Evolutionary conservation across 2,797 vertebrate species (phyloP), one percentile per base, ranked within the genome.

Genomic region (Gephyroberyx darwinii): DNA sequence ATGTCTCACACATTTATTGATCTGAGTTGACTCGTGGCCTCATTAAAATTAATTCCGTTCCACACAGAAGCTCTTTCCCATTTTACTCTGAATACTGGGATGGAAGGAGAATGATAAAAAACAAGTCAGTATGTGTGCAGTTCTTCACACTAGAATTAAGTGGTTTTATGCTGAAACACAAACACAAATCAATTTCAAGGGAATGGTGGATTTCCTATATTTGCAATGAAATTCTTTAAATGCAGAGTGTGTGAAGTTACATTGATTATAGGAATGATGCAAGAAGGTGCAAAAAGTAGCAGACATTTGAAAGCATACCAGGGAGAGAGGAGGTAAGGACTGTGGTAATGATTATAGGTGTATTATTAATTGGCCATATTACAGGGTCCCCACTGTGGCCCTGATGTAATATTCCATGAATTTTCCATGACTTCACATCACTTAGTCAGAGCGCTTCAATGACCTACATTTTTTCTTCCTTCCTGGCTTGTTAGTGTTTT

Each of bases 11-110:
- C 53, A 47, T 60, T 52, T 43, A 73, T 67, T 41, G 31, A 72
- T 79, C 60, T 65, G 17, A 19, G 26, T 39, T 37, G 57, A 68
- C 35, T 69, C 56, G 51, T 59, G 71, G 31, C 4, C 58, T 69
- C 70, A 79, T 77, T 82, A 16, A 68, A 59, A 76, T 75, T 75
- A 52, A 82, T 67, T 69, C 14, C 55, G 54, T 52, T 48, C 26
- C 31, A 19, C 55, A 47, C 43, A 65, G 35, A 70, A 16, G 43
- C 48, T 31, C 39, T 59, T 4, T 20, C 7, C 31, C 5, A 19
- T n/a, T 74, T 77, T 69, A 61, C 72, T 63, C 61, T 59, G 39
- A 65, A 66, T 74, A 71, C 52, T 62, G 26, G 22, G 33, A 58
- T 19, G 9, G n/a, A 63, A 65, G 48, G 57, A 13, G 12, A 26